Conservation (phyloP, 2,113 vertebrate species). For the Pampusana beccarii region DNA sequence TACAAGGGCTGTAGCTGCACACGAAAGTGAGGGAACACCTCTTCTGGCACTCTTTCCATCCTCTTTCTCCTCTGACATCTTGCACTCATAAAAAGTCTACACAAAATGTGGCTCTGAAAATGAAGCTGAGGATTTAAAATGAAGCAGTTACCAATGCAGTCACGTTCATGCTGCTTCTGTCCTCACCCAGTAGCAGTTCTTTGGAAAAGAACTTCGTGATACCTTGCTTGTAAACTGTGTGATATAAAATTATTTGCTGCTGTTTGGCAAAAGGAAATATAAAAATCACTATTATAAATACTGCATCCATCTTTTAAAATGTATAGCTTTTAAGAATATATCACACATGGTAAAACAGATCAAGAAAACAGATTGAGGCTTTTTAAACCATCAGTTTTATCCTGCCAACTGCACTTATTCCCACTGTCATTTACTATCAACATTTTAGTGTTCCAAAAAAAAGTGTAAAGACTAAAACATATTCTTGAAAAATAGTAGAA, state of each 20-base stretch:
- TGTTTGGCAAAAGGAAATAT: conserved; percentile 28
- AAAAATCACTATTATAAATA: conserved; percentile 39
- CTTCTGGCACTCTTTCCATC: neutral
- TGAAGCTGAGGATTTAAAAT: neutral
- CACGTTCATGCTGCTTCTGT: neutral
- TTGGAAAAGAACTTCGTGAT: conserved; percentile 2
- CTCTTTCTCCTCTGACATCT: neutral
- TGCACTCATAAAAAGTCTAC: neutral
- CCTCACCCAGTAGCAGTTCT: neutral
- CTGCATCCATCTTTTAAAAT: conserved; percentile 13
- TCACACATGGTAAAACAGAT: conserved; percentile 50
- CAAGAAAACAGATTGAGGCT: conserved; percentile 65
- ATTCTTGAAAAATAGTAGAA: conserved; percentile 44
- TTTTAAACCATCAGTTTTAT: conserved; percentile 58
- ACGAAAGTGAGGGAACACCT: neutral
- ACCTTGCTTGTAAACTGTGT: conserved; percentile 7
- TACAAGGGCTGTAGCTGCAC: neutral
- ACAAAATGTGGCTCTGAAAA: neutral
- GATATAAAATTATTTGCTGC: conserved; percentile 44
- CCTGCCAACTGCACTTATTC: conserved; percentile 53
- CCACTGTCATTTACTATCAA: conserved; percentile 58
- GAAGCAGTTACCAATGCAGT: neutral
- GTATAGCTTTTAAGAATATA: conserved; percentile 33
- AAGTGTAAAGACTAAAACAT: conserved; percentile 38
- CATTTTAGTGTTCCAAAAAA: conserved; percentile 39